These are phyloP conservation scores for Zapus hudsonius DNA, from an alignment of 2,113 vertebrate genomes.

Conservation along the genomic window DNA sequence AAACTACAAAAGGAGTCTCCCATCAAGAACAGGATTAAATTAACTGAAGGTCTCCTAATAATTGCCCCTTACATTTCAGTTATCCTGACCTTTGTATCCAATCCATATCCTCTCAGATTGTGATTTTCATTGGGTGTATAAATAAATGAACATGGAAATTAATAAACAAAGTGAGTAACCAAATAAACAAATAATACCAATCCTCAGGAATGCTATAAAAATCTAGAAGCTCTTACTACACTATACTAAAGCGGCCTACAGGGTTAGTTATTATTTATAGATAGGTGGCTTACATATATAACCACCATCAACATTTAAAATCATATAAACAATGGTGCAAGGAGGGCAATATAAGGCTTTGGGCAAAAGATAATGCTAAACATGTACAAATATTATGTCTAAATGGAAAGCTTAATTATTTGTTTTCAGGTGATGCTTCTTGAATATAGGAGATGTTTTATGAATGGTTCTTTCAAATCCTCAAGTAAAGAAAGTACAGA, in stretches of 20 bases:
- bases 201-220: background rate
- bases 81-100: background rate
- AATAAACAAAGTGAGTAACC: background rate
- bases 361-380: background rate
- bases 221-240: background rate
- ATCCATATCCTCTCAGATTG: background rate
- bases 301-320: slow-evolving; percentile 17
- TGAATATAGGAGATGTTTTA: background rate
- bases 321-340: background rate
- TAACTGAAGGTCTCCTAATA: no score
- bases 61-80: background rate
- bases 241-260: background rate
- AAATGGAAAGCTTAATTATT: background rate
- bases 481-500: background rate
- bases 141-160: background rate
- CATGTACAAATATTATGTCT: background rate
- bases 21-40: slow-evolving; percentile 35
- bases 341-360: background rate
- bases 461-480: background rate
- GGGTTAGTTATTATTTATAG: background rate
- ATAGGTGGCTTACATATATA: slow-evolving; percentile 23
- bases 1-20: background rate
- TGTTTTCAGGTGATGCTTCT: background rate
- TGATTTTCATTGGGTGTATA: slow-evolving; percentile 2
- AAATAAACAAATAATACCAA: slow-evolving; percentile 13